Base-by-base conservation (phyloP, 2,888 invertebrate genomes). In the Cartodere bifasciata region DNA sequence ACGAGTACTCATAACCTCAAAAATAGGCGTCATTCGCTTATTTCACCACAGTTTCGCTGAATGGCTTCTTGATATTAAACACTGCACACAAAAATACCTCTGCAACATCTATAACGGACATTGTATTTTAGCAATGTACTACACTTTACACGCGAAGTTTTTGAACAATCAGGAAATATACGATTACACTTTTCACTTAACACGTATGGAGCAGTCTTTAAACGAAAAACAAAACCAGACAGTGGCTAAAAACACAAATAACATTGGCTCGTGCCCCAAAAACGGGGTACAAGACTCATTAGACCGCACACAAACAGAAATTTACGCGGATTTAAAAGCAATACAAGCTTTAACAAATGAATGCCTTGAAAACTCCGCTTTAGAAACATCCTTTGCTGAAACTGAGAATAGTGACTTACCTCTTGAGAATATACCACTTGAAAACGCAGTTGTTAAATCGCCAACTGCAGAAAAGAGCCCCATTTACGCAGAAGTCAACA, bases 31-130 rank as follows among this genome's bases (percentile, higher is more conserved):
- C 34, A 63, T 80, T 36, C 69, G 77, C 29, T 68, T 92, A 25
- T 92, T 94, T 63, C 94, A 95, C 60, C 87, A 88, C 55, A 91
- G 90, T 37, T 94, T 94, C 58, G 84, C 90, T 13, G 83, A 85
- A 53, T 95, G 95, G 95, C 63, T 95, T 43, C 64, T 87, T 31
- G 95, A 95, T 57, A 92, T 95, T n/a, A 95, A 95, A 60, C 92
- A 95, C 53, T 92, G 94, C 58, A 95, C 94, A 2, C 82, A 90
- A 45, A 84, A 90, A 46, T 95, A 90, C 60, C 67, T 94, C 40
- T 94, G 90, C 57, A 78, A 80, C 42, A 77, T 84, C 5, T 68
- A 75, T 29, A 85, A 87, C 45, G 94, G 94, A 0, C 92, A 94
- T 57, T 82, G 82, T 6, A 83, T 85, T 56, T 67, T 90, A 22